These are phyloP conservation scores for Ectemnius continuus DNA, from an alignment of 2,888 invertebrate genomes.

Conservation along the genomic window DNA sequence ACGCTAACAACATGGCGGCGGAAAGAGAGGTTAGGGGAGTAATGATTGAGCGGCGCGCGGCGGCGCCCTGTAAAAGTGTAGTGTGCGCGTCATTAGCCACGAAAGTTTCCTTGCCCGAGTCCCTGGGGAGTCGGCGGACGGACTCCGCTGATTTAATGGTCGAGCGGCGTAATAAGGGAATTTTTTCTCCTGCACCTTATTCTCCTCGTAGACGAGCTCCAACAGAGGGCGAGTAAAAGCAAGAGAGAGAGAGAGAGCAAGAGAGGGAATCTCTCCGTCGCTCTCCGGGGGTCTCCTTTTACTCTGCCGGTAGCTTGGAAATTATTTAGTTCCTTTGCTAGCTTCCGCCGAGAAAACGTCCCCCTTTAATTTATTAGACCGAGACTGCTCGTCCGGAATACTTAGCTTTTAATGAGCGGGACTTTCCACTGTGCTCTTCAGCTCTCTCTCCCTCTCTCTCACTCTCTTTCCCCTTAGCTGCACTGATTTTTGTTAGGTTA, in stretches of 20 bases:
- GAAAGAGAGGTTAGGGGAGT: conserved; percentile 15
- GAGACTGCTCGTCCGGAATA: neutral
- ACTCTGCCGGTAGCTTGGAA: neutral
- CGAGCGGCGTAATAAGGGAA: conserved; percentile 44
- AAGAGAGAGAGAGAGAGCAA: no score
- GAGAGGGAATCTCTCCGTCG: no score
- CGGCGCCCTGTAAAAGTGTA: conserved; percentile 53
- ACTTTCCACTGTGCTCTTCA: no score
- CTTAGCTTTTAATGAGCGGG: no score
- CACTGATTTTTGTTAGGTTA: no score
- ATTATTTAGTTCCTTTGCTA: no score
- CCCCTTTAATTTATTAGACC: no score
- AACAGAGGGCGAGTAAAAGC: no score
- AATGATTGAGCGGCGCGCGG: conserved; percentile 35
- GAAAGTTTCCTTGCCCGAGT: conserved; percentile 49
- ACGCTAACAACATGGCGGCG: conserved; percentile 15
- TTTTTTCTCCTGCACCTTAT: conserved; percentile 15
- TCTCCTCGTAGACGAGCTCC: neutral
- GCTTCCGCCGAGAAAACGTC: no score
- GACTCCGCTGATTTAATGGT: conserved; percentile 59
- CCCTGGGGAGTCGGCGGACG: conserved; percentile 44
- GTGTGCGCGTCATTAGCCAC: conserved; percentile 54
- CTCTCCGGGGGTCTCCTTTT: neutral
- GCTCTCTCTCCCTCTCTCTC: no score
- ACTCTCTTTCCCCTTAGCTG: no score